Evolutionary conservation across 2,888 invertebrate species (phyloP).

Genomic region (Balanococcus diminutus): DNA sequence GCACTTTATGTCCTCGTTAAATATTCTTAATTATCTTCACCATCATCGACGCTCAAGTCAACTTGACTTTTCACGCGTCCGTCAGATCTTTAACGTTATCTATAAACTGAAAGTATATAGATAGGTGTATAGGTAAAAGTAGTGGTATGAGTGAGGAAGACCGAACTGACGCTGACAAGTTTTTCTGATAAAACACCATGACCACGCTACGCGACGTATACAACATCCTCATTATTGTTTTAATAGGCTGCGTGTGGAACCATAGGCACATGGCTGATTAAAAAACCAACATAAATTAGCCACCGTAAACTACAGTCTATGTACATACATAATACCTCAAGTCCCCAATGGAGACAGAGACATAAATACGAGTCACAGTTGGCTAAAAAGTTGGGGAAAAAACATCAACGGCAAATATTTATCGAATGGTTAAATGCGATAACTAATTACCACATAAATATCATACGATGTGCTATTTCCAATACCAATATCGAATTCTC

Average conservation of each 20-base stretch:
- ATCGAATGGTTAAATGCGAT: background rate
- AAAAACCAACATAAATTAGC: background rate
- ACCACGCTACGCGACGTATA: background rate
- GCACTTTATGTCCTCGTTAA: constrained; percentile 14
- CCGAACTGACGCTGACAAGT: background rate
- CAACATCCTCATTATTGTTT: background rate
- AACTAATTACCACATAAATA: background rate
- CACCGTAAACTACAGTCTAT: background rate
- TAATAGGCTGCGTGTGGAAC: background rate
- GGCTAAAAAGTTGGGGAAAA: background rate
- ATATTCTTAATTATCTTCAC: constrained; percentile 3
- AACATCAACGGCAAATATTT: background rate
- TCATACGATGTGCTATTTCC: background rate
- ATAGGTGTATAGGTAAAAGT: background rate
- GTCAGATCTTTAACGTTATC: background rate
- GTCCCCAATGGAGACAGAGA: background rate
- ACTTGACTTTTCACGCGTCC: constrained; percentile 17
- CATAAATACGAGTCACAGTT: too few relatives aligned
- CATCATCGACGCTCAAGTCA: background rate
- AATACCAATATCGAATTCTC: background rate
- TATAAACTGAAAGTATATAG: background rate
- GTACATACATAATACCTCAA: background rate
- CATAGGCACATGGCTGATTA: background rate
- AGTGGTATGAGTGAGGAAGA: too few relatives aligned
- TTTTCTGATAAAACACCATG: background rate